phyloP scores from a whole-genome alignment of 2,888 invertebrate genomes.

The Chaetogeoica ovagalla region DNA sequence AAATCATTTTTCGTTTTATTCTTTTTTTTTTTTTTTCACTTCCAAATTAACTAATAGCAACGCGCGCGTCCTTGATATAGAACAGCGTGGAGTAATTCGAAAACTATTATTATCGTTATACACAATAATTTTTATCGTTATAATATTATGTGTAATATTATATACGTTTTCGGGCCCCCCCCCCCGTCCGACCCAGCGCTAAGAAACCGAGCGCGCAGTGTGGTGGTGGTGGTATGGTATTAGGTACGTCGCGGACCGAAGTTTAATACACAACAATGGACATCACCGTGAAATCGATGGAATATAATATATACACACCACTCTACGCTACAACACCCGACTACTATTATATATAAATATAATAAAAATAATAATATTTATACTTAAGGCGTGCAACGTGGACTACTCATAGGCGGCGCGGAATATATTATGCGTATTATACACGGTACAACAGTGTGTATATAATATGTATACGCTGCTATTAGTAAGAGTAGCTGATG shows the following conservation, averaged over 20 bases:
- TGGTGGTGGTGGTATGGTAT: too few species aligned
- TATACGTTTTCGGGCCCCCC: slow-evolving; percentile 8
- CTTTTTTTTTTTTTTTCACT: not conserved
- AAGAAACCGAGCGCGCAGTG: slow-evolving; percentile 31
- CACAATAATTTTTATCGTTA: not conserved
- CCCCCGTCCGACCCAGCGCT: not conserved
- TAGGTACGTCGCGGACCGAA: not conserved
- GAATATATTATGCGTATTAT: not conserved
- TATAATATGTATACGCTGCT: not conserved
- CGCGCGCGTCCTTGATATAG: slow-evolving; percentile 33
- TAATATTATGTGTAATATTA: slow-evolving; percentile 13
- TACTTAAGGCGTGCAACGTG: not conserved
- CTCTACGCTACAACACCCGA: not conserved
- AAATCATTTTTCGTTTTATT: slow-evolving; percentile 42
- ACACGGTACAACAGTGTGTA: not conserved
- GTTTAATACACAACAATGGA: slow-evolving; percentile 49
- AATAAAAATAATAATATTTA: not conserved
- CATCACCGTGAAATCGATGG: slow-evolving; percentile 52
- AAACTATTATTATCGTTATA: slow-evolving; percentile 37
- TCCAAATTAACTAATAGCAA: slow-evolving; percentile 45
- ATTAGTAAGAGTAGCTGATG: slow-evolving; percentile 5
- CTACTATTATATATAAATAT: too few species aligned
- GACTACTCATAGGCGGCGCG: not conserved
- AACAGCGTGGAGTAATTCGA: slow-evolving; percentile 42
- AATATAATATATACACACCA: slow-evolving; percentile 23